Percentiles rank a stretch among this genome's conserved stretches.
Conservation (phyloP, 2,888 invertebrate genomes). For the Harmothoe impar region DNA sequence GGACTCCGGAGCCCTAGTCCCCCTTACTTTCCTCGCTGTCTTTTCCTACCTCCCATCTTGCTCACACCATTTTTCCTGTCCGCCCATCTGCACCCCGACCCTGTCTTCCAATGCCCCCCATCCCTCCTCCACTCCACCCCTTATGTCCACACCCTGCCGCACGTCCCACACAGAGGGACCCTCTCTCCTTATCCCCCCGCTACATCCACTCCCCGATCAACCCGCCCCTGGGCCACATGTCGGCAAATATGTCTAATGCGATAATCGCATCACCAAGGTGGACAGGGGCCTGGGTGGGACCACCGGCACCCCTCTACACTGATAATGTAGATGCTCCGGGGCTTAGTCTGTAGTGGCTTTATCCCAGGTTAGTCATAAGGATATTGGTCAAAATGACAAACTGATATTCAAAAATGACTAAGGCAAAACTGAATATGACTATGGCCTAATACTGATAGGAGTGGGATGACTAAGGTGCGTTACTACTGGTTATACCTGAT, state of each 20-base stretch:
- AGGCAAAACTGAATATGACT: too few relatives aligned
- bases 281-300: background rate
- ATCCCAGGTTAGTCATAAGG: too few relatives aligned
- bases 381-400: too few relatives aligned
- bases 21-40: too few relatives aligned
- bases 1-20: too few relatives aligned
- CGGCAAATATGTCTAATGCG: conserved; percentile 32
- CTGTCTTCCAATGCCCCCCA: background rate
- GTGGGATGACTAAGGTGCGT: too few relatives aligned
- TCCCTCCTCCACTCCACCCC: background rate
- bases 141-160: background rate
- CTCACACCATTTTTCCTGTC: too few relatives aligned
- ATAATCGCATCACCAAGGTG: background rate
- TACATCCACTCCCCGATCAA: background rate
- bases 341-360: too few relatives aligned
- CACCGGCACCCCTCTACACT: background rate
- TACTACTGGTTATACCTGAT: too few relatives aligned
- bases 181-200: background rate
- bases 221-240: background rate
- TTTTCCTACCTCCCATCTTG: too few relatives aligned
- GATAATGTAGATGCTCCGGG: background rate
- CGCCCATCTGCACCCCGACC: background rate
- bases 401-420: too few relatives aligned
- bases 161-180: background rate
- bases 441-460: too few relatives aligned